Evolutionary conservation across 2,888 invertebrate genomes (phyloP).

Genomic region (Volucella bombylans): DNA sequence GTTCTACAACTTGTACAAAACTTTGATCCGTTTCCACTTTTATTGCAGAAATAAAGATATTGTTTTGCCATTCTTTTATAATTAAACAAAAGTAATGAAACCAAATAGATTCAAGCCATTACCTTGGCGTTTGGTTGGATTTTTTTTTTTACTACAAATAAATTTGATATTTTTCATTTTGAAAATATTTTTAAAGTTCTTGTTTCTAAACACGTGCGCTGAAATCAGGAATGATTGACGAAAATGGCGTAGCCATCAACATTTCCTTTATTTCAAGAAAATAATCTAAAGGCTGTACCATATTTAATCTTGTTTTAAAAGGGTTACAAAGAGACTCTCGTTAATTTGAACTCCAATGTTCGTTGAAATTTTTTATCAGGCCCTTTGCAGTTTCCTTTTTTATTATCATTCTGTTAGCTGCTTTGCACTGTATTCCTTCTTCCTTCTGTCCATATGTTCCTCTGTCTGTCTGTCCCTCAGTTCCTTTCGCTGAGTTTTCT

Average conservation of each 20-base stretch:
- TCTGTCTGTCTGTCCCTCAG: too few species aligned
- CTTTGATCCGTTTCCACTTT: constrained; percentile 54
- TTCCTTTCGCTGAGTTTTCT: too few species aligned
- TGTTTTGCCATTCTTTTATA: constrained; percentile 31
- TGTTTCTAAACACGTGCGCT: too few species aligned
- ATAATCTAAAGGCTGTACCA: neutral
- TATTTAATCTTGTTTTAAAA: constrained; percentile 20
- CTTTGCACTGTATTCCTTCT: constrained; percentile 23
- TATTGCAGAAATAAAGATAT: constrained; percentile 42
- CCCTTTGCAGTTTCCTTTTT: constrained; percentile 51
- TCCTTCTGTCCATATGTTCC: too few species aligned
- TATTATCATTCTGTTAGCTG: constrained; percentile 55
- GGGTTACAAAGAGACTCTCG: constrained; percentile 14
- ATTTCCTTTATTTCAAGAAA: neutral
- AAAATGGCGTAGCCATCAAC: neutral
- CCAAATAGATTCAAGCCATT: constrained; percentile 6
- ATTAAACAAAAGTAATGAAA: constrained; percentile 22
- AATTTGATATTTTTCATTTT: too few species aligned
- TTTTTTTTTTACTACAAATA: too few species aligned
- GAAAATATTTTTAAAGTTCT: too few species aligned
- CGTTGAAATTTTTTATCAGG: constrained; percentile 58
- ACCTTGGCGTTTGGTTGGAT: neutral
- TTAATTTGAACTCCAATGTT: constrained; percentile 24
- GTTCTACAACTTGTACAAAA: constrained; percentile 54
- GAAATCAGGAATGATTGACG: neutral